These are phyloP conservation scores for Eriosoma lanigerum DNA, from an alignment of 1,140 invertebrate species.

Conservation along the genomic window DNA sequence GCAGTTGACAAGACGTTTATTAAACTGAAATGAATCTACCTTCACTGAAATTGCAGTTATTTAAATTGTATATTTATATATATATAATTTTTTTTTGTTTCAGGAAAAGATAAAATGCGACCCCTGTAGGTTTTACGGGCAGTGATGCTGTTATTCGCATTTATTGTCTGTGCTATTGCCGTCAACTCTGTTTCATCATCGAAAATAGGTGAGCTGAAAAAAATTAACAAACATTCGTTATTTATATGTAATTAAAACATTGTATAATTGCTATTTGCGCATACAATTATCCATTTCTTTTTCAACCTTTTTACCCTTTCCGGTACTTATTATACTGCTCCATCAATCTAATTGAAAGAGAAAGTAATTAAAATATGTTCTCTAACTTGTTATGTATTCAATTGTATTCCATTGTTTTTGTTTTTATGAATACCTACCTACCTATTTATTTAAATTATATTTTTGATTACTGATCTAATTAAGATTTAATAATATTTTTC, in stretches of 20 bases:
- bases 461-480: too few relatives aligned
- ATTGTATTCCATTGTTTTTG: background rate
- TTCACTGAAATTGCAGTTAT: background rate
- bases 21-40: background rate
- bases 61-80: constrained; percentile 32
- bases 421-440: background rate
- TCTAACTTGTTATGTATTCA: background rate
- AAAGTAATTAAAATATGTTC: background rate
- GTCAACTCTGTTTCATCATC: constrained; percentile 22
- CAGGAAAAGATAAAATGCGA: constrained; percentile 44
- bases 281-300: background rate
- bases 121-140: constrained; percentile 44
- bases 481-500: too few relatives aligned
- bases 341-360: background rate
- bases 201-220: constrained; percentile 31
- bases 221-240: background rate
- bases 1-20: background rate
- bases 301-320: background rate
- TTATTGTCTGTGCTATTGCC: constrained; percentile 29
- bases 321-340: background rate
- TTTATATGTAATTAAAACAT: background rate
- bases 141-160: constrained; percentile 47
- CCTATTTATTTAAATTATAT: too few relatives aligned
- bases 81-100: constrained; percentile 18
- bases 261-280: background rate